Base-by-base conservation (phyloP, 92 coral and sea anemone species). In the Scolanthus callimorphus region DNA sequence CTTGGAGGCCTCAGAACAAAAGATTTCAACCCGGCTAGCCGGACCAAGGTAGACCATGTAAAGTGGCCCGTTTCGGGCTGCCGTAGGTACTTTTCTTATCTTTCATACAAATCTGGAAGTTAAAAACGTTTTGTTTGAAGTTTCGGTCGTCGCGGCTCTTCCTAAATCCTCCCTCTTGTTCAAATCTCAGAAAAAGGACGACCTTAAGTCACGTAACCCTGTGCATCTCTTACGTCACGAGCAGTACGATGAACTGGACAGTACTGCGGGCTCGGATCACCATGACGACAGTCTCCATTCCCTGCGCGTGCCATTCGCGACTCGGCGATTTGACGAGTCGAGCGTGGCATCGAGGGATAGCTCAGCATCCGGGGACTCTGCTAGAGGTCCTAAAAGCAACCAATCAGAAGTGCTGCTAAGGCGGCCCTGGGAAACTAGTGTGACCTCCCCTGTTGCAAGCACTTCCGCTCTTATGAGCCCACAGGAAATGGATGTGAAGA, bases 341-440 rank as follows among this genome's bases (percentile, higher is more conserved):
- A 88, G 96, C 73, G 70, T 74, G 34, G 84, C 64, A 19, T 88
- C 96, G n/a, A 67, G 90, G 55, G 95, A 86, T 28, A 88, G 96
- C 63, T 78, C 90, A 13, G 50, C 79, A 39, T 84, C 90, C 27
- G 96, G 84, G 46, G 96, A 84, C 69, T 83, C 96, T 15, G 57
- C 51, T n/a, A 62, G 69, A 13, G 60, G 69, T 9, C 53, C 83
- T 4, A 68, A 54, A 45, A 63, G 62, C 49, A 74, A 69, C 49
- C 87, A 74, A 61, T 82, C 95, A 27, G 79, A 82, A 34, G 89
- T 72, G 39, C 66, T 77, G 15, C 60, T 70, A 39, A 62, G 81
- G 38, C 78, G 85, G 17, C 71, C 52, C 37, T 31, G 69, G 47
- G 81, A 59, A 21, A 62, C 52, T 0, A 17, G 38, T 24, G 29